Percentiles rank a stretch among this genome's conserved stretches.
Conservation (phyloP, 2,888 invertebrate species). For the Cryptophagus acutangulus region DNA sequence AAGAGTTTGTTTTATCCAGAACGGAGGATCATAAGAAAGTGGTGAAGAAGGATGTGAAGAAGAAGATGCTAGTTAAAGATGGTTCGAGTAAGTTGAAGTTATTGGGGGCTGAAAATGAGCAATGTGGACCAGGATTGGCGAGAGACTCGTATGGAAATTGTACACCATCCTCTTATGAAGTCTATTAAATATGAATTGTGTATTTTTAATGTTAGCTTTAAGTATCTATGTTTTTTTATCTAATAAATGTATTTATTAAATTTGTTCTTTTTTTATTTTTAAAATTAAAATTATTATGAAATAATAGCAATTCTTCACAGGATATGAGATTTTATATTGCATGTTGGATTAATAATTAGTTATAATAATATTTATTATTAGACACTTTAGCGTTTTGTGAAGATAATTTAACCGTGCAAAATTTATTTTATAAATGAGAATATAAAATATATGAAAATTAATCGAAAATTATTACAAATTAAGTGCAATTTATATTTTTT, state of each 20-base stretch:
- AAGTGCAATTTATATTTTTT: no score
- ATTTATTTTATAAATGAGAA: no score
- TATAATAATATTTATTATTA: no score
- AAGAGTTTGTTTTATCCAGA: slow-evolving; percentile 25
- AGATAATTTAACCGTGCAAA: no score
- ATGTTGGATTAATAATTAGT: no score
- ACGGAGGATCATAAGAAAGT: slow-evolving; percentile 27
- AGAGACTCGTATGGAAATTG: slow-evolving; percentile 66
- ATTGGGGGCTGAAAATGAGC: slow-evolving; percentile 61
- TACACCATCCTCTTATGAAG: slow-evolving; percentile 9
- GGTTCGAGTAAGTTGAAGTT: slow-evolving; percentile 51
- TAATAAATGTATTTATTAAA: background rate
- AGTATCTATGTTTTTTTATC: background rate
- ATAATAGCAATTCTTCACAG: no score
- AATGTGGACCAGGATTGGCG: slow-evolving; percentile 68
- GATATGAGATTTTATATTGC: no score
- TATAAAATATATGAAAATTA: no score
- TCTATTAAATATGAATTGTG: background rate
- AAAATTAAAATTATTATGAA: background rate
- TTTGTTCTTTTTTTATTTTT: background rate
- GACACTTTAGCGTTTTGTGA: no score
- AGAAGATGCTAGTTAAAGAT: slow-evolving; percentile 23
- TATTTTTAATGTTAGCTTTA: background rate
- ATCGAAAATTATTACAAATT: no score
- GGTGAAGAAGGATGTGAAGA: slow-evolving; percentile 31